phyloP scores from a whole-genome alignment of 2,113 vertebrate genomes.

The Ophthalmolycus amberensis region DNA sequence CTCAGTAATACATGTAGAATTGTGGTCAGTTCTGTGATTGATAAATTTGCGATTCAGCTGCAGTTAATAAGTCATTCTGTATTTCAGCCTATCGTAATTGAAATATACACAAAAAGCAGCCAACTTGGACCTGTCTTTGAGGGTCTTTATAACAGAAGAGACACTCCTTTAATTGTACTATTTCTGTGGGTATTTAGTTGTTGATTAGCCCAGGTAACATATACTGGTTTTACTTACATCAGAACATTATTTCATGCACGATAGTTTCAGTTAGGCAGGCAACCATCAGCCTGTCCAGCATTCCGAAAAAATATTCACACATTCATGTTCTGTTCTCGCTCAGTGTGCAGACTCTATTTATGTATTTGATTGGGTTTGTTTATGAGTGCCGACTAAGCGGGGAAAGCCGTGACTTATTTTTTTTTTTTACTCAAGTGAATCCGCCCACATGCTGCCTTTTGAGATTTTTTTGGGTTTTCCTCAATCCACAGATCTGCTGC shows the following conservation, averaged over 20 bases:
- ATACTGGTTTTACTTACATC: background rate
- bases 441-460: slow-evolving; percentile 68
- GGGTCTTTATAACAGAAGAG: background rate
- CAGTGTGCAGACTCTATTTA: slow-evolving; percentile 34
- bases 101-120: background rate
- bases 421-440: slow-evolving; percentile 65
- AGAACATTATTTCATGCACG: background rate
- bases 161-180: background rate
- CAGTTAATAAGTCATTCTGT: background rate
- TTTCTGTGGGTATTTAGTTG: background rate
- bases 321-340: background rate
- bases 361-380: slow-evolving; percentile 57
- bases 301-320: slow-evolving; percentile 1
- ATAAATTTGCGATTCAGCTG: background rate
- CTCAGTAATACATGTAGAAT: background rate
- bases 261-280: slow-evolving; percentile 6
- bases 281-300: background rate
- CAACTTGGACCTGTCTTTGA: background rate
- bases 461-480: slow-evolving; percentile 56
- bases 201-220: background rate
- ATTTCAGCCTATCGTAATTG: background rate
- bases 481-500: slow-evolving; percentile 61
- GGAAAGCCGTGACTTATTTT: slow-evolving; percentile 68
- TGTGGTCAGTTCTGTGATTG: background rate
- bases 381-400: slow-evolving; percentile 53